phyloP scores from a whole-genome alignment of 2,797 vertebrate species.

The Amblyopsis hoosieri region DNA sequence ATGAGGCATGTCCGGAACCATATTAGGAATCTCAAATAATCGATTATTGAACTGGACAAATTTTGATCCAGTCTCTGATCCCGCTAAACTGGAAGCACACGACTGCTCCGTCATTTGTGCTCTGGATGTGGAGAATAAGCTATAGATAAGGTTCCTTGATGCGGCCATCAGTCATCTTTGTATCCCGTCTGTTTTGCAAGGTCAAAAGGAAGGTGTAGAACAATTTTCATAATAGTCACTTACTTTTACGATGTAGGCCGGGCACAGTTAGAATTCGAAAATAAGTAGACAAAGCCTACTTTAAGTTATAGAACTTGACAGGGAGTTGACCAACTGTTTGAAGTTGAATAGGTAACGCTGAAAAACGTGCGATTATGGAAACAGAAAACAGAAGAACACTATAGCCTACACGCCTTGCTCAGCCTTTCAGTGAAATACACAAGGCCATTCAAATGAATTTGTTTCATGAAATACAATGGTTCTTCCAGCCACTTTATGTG shows the following conservation, averaged over 20 bases:
- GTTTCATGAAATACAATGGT: constrained; percentile 66
- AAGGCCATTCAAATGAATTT: background rate
- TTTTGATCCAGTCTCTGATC: constrained; percentile 41
- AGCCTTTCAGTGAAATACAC: constrained; percentile 28
- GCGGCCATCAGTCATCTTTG: constrained; percentile 6
- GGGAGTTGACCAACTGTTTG: background rate
- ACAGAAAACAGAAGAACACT: constrained; percentile 28
- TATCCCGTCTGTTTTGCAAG: constrained; percentile 7
- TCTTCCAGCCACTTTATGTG: constrained; percentile 72
- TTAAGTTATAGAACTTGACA: background rate
- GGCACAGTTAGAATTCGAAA: background rate
- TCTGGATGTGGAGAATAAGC: constrained; percentile 13
- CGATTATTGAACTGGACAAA: constrained; percentile 55
- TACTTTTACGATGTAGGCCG: background rate
- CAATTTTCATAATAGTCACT: constrained; percentile 7
- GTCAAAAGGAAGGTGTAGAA: background rate
- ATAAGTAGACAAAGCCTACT: background rate
- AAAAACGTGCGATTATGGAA: constrained; percentile 4
- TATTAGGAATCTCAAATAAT: constrained; percentile 46
- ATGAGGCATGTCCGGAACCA: constrained; percentile 46
- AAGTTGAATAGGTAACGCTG: constrained; percentile 3
- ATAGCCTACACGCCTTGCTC: constrained; percentile 23
- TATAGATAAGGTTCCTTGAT: constrained; percentile 35
- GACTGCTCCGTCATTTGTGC: constrained; percentile 4
- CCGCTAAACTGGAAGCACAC: constrained; percentile 1